Conservation (phyloP, 2,797 vertebrate species). For the Oreortyx pictus region DNA sequence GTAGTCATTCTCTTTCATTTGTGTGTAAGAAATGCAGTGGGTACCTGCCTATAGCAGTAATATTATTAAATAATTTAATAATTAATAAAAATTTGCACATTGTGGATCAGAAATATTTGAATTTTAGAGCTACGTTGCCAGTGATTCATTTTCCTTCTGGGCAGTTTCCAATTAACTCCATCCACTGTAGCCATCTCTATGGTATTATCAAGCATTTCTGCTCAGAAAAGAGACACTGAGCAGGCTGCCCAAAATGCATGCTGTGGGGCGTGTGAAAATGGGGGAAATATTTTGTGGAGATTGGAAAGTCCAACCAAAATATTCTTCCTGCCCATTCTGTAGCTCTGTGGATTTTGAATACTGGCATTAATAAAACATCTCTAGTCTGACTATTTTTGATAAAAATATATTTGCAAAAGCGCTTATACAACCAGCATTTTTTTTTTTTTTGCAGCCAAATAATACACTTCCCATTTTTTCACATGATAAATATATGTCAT, state of each 20-base stretch:
- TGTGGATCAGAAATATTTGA: not conserved
- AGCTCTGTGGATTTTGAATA: not conserved
- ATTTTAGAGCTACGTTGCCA: not conserved
- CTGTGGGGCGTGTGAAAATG: not conserved
- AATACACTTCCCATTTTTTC: not conserved
- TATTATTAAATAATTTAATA: conserved; percentile 31
- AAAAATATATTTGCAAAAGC: not conserved
- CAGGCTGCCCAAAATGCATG: not conserved
- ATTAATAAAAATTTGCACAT: conserved; percentile 25
- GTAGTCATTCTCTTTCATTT: conserved; percentile 18
- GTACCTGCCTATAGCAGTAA: not conserved
- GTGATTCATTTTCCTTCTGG: not conserved
- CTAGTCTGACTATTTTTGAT: not conserved
- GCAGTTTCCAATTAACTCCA: conserved; percentile 24
- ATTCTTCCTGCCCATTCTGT: not conserved
- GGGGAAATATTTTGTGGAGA: not conserved
- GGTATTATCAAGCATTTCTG: not conserved
- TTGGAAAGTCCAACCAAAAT: not conserved
- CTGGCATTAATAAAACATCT: not conserved
- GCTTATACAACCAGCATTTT: not conserved
- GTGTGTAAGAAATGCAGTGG: not conserved
- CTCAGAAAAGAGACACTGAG: not conserved
- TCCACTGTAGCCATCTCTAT: not conserved
- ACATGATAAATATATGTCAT: not conserved
- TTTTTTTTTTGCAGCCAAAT: not conserved